phyloP scores from a whole-genome alignment of 2,888 invertebrate species.

The Lamproptera curius region DNA sequence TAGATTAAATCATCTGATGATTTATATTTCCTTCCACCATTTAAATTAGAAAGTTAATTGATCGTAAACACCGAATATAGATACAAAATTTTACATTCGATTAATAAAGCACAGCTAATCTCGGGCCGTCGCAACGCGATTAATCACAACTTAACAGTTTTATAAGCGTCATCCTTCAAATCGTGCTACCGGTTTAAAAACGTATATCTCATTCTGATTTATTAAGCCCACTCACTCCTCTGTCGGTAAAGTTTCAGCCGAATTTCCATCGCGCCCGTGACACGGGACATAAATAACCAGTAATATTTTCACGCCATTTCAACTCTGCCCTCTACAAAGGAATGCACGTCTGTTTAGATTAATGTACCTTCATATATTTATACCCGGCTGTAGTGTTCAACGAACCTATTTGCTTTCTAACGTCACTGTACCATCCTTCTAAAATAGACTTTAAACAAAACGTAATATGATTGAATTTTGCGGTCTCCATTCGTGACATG shows the following conservation, averaged over 20 bases:
- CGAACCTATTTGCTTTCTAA: conserved; percentile 41
- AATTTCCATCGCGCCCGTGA: conserved; percentile 50
- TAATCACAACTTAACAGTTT: too few relatives aligned
- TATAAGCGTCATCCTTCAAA: conserved; percentile 1
- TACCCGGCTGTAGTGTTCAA: conserved; percentile 56
- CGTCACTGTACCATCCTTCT: conserved; percentile 31
- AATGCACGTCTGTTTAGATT: conserved; percentile 71
- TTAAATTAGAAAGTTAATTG: too few relatives aligned
- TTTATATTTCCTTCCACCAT: too few relatives aligned
- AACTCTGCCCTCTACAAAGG: conserved; percentile 69
- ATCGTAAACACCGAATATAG: too few relatives aligned
- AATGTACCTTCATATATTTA: conserved; percentile 75
- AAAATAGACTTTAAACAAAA: conserved; percentile 26
- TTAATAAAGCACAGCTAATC: too few relatives aligned
- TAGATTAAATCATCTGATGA: too few relatives aligned
- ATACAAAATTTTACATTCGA: too few relatives aligned
- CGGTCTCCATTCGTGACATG: conserved; percentile 23
- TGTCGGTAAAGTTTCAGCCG: conserved; percentile 35
- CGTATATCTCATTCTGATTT: conserved; percentile 16
- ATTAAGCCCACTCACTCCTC: conserved; percentile 20
- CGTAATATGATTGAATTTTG: conserved; percentile 20
- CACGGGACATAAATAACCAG: conserved; percentile 65
- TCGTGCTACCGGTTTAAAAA: not conserved
- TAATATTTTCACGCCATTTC: conserved; percentile 76
- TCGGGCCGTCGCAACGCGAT: too few relatives aligned